A percentile compares a stretch with the other conserved stretches of the same genome.
phyloP scores from a whole-genome alignment of 2,113 vertebrate species.

The Indicator indicator region DNA sequence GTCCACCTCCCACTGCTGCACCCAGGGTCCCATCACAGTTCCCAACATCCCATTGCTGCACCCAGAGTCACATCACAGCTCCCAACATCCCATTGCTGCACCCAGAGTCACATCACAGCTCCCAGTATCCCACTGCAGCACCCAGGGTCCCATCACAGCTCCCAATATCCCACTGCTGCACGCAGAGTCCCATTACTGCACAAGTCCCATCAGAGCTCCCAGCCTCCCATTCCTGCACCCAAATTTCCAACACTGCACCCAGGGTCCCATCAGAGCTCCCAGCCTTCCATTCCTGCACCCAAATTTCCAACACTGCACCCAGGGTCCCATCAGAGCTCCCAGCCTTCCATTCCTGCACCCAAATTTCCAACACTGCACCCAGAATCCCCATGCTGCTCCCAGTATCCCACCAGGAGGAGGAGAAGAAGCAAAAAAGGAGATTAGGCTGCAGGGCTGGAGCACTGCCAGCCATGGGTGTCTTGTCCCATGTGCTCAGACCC shows the following conservation, averaged over 20 bases:
- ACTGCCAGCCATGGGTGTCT: background rate
- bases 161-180: too few relatives aligned
- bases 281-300: too few relatives aligned
- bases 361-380: too few relatives aligned
- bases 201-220: too few relatives aligned
- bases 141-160: background rate
- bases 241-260: too few relatives aligned
- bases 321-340: background rate
- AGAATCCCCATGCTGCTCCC: too few relatives aligned
- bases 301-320: too few relatives aligned
- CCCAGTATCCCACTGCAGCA: fast-evolving
- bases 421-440: background rate
- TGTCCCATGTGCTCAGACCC: background rate
- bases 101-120: background rate
- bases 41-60: background rate
- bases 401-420: background rate
- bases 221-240: too few relatives aligned
- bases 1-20: background rate
- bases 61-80: fast-evolving
- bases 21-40: fast-evolving
- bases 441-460: background rate
- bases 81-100: background rate
- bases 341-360: too few relatives aligned
- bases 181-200: background rate
- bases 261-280: too few relatives aligned